phyloP scores from a whole-genome alignment of 2,797 vertebrate species.

The Halcyon chelicuti region DNA sequence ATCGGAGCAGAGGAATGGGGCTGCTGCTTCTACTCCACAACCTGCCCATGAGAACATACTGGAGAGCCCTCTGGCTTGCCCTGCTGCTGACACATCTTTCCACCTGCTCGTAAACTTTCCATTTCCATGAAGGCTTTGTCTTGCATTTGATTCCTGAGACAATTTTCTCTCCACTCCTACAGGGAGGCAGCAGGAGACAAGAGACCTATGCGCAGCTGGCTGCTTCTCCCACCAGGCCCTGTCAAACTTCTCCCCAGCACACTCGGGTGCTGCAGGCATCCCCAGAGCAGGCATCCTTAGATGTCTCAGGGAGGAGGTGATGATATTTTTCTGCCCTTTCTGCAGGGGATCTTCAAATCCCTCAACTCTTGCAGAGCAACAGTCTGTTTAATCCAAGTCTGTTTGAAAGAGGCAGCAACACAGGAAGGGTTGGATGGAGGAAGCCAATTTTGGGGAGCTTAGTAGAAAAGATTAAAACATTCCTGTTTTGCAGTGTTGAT shows the following conservation, averaged over 20 bases:
- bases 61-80: rapidly evolving
- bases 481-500: background rate
- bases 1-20: rapidly evolving
- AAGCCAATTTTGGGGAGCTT: background rate
- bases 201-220: background rate
- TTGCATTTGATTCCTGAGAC: background rate
- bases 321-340: background rate
- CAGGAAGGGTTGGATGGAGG: background rate
- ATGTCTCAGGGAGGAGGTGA: background rate
- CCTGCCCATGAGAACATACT: rapidly evolving
- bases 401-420: background rate
- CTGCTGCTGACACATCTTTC: background rate
- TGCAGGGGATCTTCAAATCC: background rate
- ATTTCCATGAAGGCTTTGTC: background rate
- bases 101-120: background rate
- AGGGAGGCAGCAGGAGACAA: background rate
- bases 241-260: background rate
- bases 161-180: background rate
- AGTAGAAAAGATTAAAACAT: background rate
- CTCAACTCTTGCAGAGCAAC: background rate
- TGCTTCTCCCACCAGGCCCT: background rate
- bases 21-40: background rate
- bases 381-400: background rate
- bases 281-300: background rate
- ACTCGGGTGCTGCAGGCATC: background rate